Evolutionary conservation across 2,888 invertebrate species (phyloP), one percentile per base, ranked within the genome.

Genomic region (Clepsis dumicolana): DNA sequence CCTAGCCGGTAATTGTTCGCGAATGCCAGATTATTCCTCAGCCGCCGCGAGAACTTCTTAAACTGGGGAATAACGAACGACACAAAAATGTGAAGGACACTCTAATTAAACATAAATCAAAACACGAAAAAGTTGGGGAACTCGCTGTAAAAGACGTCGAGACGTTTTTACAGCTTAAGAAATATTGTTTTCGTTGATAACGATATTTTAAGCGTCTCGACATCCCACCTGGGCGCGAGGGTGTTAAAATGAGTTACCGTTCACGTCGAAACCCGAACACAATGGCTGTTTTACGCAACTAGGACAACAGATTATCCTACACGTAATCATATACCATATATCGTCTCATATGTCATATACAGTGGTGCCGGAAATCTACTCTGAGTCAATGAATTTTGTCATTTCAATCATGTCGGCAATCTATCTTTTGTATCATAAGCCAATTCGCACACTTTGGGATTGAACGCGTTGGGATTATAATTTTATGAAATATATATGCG

Each of bases 81-180:
- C 80, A 83, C 80, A 84, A 85, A 88, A 88, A 87, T 83, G 82
- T 83, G 81, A 83, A 82, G 78, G 84, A 83, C 82, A 82, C 80
- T 85, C 80, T 90, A 90, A 91, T 89, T 89, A 88, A 89, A 87
- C 89, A 90, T 90, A 90, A 90, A 90, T 90, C 88, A 87, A 81
- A 81, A 78, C 80, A 84, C 77, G 83, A 84, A 85, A 87, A 88
- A 86, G 82, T 85, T 76, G 76, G 76, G 80, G 78, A 81, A 71
- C 77, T 80, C 63, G 77, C 75, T 80, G 77, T 79, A 79, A 85
- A 84, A 85, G 83, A 80, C 82, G 83, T 80, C 81, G 79, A 84
- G 84, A 83, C 81, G 83, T 88, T 89, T 88, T 88, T 85, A 81
- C 79, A 80, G 80, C 82, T 80, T 76, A 84, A 87, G 88, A 88